These are phyloP conservation scores for Petaurus breviceps DNA, from an alignment of 2,113 vertebrate species.

Conservation along the genomic window DNA sequence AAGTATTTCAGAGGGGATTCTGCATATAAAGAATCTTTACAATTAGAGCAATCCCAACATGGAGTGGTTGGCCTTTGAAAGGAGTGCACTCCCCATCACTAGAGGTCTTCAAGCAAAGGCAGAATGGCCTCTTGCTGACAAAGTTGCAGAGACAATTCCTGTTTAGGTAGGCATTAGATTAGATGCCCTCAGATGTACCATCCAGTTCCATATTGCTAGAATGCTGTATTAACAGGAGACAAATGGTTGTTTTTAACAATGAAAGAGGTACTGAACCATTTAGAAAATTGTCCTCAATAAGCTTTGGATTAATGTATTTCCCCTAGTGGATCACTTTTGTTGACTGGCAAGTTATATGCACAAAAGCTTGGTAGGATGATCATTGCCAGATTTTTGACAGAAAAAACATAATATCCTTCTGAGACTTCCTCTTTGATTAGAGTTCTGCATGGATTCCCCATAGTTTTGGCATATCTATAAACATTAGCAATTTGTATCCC, in stretches of 20 bases:
- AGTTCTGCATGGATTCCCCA: conserved; percentile 12
- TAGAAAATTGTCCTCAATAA: conserved; percentile 10
- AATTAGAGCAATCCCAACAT: background rate
- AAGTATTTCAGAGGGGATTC: background rate
- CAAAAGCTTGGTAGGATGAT: background rate
- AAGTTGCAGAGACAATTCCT: background rate
- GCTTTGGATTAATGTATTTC: background rate
- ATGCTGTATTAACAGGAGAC: background rate
- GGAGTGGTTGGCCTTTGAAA: background rate
- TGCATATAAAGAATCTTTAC: background rate
- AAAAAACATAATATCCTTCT: background rate
- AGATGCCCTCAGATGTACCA: background rate
- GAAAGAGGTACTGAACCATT: background rate
- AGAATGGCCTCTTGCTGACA: background rate
- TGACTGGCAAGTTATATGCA: background rate
- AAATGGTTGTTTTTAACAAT: background rate
- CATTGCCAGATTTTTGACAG: background rate
- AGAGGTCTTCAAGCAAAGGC: background rate
- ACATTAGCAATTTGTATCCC: background rate
- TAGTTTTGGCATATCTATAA: background rate
- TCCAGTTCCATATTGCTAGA: background rate
- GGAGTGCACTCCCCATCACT: background rate
- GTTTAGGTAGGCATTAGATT: background rate
- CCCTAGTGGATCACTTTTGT: background rate
- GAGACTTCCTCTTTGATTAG: conserved; percentile 4